Percentiles rank a stretch among this genome's conserved stretches.
Conservation (phyloP, 1,140 invertebrate species). For the Micrasema minimum region DNA sequence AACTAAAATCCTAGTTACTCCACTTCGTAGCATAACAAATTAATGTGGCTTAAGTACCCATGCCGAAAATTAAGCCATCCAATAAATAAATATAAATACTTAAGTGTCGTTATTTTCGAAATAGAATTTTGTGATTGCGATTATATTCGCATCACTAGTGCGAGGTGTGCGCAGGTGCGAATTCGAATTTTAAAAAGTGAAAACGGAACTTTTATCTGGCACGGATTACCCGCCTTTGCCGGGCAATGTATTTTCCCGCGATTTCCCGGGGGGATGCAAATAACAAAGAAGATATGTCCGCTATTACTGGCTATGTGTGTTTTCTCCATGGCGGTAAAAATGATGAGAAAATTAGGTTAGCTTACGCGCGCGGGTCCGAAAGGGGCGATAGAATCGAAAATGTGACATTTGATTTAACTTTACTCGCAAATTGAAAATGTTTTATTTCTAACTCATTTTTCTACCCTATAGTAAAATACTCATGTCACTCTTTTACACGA, state of each 20-base stretch:
- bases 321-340: constrained; percentile 24
- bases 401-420: constrained; percentile 25
- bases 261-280: constrained; percentile 49
- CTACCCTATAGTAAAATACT: too few relatives aligned
- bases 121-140: too few relatives aligned
- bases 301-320: constrained; percentile 30
- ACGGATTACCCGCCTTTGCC: constrained; percentile 24
- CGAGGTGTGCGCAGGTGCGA: constrained; percentile 29
- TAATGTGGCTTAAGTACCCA: too few relatives aligned
- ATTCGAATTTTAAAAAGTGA: constrained; percentile 39
- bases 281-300: constrained; percentile 45
- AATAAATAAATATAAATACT: too few relatives aligned
- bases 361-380: constrained; percentile 9
- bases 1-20: too few relatives aligned
- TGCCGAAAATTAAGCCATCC: too few relatives aligned
- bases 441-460: too few relatives aligned
- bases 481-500: too few relatives aligned
- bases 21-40: too few relatives aligned
- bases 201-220: constrained; percentile 24
- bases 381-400: constrained; percentile 24
- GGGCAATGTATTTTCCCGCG: constrained; percentile 45
- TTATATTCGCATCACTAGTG: too few relatives aligned
- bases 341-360: constrained; percentile 40
- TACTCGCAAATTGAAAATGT: constrained; percentile 19
- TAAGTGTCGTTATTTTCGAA: too few relatives aligned